Conservation (phyloP, 2,888 invertebrate species). For the Dorcus hopei region DNA sequence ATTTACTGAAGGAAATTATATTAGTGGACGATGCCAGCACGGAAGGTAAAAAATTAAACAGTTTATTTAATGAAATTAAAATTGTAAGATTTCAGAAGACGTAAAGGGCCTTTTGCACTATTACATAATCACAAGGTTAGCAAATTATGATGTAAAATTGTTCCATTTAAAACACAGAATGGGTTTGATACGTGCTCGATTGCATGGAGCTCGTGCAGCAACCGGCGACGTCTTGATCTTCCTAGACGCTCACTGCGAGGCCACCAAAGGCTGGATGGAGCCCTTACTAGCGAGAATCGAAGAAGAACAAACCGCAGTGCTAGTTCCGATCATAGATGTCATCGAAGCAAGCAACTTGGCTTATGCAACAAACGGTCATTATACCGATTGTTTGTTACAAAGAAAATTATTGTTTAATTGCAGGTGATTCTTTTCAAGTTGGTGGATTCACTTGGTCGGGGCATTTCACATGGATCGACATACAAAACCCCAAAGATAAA, state of each 20-base stretch:
- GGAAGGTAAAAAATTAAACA: slow-evolving; percentile 50
- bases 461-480: slow-evolving; percentile 89
- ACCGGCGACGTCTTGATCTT: slow-evolving; percentile 79
- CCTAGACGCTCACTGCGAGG: slow-evolving; percentile 91
- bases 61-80: not conserved
- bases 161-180: slow-evolving; percentile 70
- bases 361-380: slow-evolving; percentile 62
- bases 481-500: slow-evolving; percentile 63
- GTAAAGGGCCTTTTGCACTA: slow-evolving; percentile 73
- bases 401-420: slow-evolving; percentile 3
- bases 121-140: slow-evolving; percentile 72
- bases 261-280: slow-evolving; percentile 77
- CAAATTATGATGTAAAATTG: slow-evolving; percentile 66
- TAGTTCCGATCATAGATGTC: slow-evolving; percentile 94
- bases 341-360: slow-evolving; percentile 79
- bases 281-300: slow-evolving; percentile 84
- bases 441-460: slow-evolving; percentile 87
- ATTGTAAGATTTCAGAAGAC: slow-evolving; percentile 53
- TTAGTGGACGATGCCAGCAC: slow-evolving; percentile 93
- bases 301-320: slow-evolving; percentile 72
- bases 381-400: slow-evolving; percentile 15
- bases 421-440: slow-evolving; percentile 58
- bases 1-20: slow-evolving; percentile 84
- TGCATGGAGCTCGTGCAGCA: slow-evolving; percentile 84
- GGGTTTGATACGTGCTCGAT: slow-evolving; percentile 86